phyloP scores from a whole-genome alignment of 2,888 invertebrate genomes.

The Drosophila barbarae region DNA sequence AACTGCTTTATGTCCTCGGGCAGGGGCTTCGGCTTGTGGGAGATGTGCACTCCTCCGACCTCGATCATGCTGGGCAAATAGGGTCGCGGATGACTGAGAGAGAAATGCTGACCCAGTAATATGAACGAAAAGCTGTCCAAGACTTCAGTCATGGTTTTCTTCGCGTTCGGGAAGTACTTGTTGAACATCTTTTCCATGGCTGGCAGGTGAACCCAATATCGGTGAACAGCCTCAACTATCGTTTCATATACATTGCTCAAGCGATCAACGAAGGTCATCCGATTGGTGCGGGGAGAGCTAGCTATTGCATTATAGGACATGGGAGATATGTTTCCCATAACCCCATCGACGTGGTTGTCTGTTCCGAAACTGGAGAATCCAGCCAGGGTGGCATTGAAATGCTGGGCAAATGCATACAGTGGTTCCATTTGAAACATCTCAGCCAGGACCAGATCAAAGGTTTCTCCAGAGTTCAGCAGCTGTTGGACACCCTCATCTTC shows the following conservation, averaged over 20 bases:
- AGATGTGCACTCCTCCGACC: conserved; percentile 77
- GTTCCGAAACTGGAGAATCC: conserved; percentile 66
- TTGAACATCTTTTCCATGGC: conserved; percentile 56
- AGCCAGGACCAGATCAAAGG: conserved; percentile 77
- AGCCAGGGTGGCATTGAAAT: conserved; percentile 66
- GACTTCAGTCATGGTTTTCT: conserved; percentile 53
- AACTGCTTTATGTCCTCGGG: conserved; percentile 75
- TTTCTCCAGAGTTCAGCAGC: conserved; percentile 67
- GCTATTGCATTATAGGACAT: conserved; percentile 70
- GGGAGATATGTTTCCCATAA: conserved; percentile 70
- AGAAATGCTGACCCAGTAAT: conserved; percentile 76
- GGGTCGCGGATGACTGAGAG: conserved; percentile 70
- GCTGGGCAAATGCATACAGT: conserved; percentile 68
- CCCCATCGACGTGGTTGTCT: conserved; percentile 50
- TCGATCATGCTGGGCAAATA: conserved; percentile 78
- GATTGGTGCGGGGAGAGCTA: conserved; percentile 59
- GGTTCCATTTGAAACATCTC: conserved; percentile 76
- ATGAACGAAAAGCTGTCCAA: conserved; percentile 70
- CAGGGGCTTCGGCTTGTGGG: conserved; percentile 61
- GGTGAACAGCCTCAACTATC: conserved; percentile 46
- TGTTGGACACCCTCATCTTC: conserved; percentile 47
- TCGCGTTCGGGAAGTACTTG: conserved; percentile 65
- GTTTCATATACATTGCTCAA: conserved; percentile 66
- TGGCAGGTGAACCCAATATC: conserved; percentile 61
- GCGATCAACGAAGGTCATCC: conserved; percentile 77